Conservation (phyloP, 2,888 invertebrate species). For the Apotomis betuletana region DNA sequence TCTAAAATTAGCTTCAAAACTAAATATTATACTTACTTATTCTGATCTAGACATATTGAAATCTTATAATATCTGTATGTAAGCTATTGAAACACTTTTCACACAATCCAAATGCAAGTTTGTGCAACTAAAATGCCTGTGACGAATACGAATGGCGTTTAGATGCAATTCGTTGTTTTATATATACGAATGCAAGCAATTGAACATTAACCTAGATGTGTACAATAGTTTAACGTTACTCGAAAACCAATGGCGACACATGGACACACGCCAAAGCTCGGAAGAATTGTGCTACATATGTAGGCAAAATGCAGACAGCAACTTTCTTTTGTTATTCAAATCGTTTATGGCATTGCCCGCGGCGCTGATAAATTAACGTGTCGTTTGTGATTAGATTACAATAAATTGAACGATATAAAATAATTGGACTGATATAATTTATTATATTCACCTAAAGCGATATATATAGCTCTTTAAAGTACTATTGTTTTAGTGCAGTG, state of each 20-base stretch:
- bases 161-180: slow-evolving; percentile 32
- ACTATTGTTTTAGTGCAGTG: too few species aligned
- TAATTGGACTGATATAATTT: neutral
- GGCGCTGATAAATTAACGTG: slow-evolving; percentile 15
- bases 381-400: slow-evolving; percentile 29
- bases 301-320: slow-evolving; percentile 23
- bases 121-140: slow-evolving; percentile 18
- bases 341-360: slow-evolving; percentile 5
- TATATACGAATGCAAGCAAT: slow-evolving; percentile 38
- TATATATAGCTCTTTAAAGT: neutral
- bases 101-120: neutral
- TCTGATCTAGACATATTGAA: too few species aligned
- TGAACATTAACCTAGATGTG: slow-evolving; percentile 56
- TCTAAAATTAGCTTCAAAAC: slow-evolving; percentile 27
- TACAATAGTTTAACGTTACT: slow-evolving; percentile 51
- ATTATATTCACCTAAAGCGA: neutral
- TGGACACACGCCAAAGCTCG: slow-evolving; percentile 60
- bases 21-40: slow-evolving; percentile 11
- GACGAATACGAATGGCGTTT: slow-evolving; percentile 19
- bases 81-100: neutral
- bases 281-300: slow-evolving; percentile 39
- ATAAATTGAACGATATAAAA: slow-evolving; percentile 6
- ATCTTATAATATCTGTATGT: too few species aligned
- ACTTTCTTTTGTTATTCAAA: slow-evolving; percentile 30
- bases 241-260: slow-evolving; percentile 47